Conservation (phyloP, 2,888 invertebrate species). For the Tricholauxania praeusta region DNA sequence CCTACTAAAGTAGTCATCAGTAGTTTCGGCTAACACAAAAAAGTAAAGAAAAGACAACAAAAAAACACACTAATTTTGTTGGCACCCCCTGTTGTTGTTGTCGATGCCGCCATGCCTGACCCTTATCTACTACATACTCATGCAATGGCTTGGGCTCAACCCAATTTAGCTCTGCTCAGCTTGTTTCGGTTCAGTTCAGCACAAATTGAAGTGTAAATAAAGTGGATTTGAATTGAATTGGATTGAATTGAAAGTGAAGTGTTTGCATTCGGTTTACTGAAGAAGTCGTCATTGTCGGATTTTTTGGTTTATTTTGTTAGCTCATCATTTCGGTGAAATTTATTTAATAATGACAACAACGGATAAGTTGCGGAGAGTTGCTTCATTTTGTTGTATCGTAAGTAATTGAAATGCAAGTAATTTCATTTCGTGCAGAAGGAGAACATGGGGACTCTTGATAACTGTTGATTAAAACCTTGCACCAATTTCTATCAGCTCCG, state of each 20-base stretch:
- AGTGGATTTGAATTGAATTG: conserved; percentile 28
- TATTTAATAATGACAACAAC: too few relatives aligned
- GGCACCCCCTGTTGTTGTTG: not conserved
- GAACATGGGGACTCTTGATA: too few relatives aligned
- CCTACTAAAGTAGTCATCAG: conserved; percentile 22
- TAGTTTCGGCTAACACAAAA: not conserved
- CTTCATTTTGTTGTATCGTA: too few relatives aligned
- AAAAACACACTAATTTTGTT: not conserved
- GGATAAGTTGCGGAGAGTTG: too few relatives aligned
- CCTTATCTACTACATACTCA: not conserved
- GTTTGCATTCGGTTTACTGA: conserved; percentile 36
- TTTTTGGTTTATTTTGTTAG: too few relatives aligned
- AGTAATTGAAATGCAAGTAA: too few relatives aligned
- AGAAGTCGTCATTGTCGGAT: conserved; percentile 2
- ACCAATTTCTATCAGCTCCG: too few relatives aligned
- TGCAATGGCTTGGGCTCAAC: not conserved
- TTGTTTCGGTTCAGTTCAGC: conserved; percentile 10
- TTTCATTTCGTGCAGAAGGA: too few relatives aligned
- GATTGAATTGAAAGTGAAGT: conserved; percentile 23
- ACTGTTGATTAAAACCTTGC: too few relatives aligned
- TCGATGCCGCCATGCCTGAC: not conserved
- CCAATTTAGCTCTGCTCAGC: not conserved
- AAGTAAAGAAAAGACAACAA: not conserved
- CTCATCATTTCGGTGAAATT: too few relatives aligned
- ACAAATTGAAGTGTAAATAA: conserved; percentile 22